Base-by-base conservation (phyloP, 2,888 invertebrate species). In the Lithophane ornitopus region DNA sequence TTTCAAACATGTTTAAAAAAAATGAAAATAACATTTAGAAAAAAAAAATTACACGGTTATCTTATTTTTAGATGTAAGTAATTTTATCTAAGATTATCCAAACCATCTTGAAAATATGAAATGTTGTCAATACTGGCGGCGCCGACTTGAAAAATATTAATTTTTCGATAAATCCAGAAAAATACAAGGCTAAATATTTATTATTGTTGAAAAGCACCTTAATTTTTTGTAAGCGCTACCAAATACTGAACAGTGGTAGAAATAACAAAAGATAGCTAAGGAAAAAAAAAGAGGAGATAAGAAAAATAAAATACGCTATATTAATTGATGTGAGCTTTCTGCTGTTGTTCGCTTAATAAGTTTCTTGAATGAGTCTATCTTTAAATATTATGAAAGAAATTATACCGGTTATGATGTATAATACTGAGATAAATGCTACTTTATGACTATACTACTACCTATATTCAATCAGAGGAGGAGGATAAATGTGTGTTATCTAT, bases 371-470 rank as follows among this genome's bases (percentile, higher is more conserved):
- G 22, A 67, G 72, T 44, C 63, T 76, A 74, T 71, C n/a, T 76
- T 66, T 70, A 70, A 71, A 69, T 72, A 46, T 80, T 67, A 76
- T 72, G 70, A 54, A 76, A 79, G 77, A 85, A 86, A 74, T 56
- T n/a, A 70, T 74, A 80, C 74, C 22, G 66, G 59, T 59, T 79
- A 28, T 56, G 56, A 54, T 62, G 49, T 82, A 69, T 82, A 88
- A 87, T 86, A 88, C 87, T 86, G 89, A 75, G 65, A 79, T 84
- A 80, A 75, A 80, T 84, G 69, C 76, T 82, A 86, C 62, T 78
- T 65, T 79, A 77, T 68, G 61, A 76, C 69, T 85, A 87, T 75
- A 56, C 62, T 61, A 79, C 44, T 81, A 73, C 82, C 78, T 82
- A 82, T 70, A 82, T 65, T 78, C 68, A 84, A 76, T 75, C 70